Percentiles rank a stretch among this genome's conserved stretches.
These are phyloP conservation scores for Synanthedon vespiformis DNA, from an alignment of 2,888 invertebrate genomes.

Conservation along the genomic window DNA sequence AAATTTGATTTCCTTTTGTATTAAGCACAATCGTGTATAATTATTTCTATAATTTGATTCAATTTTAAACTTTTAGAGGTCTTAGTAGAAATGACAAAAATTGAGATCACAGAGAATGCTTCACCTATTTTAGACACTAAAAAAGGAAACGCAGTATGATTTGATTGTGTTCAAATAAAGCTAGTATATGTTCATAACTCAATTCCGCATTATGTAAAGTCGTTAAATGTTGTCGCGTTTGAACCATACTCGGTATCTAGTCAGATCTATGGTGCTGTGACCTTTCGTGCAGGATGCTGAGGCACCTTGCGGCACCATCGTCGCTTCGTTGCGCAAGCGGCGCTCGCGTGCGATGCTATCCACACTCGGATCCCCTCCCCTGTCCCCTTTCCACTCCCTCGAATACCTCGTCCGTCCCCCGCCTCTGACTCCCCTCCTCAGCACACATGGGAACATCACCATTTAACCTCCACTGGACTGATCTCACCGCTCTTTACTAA, in stretches of 20 bases:
- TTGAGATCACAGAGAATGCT: no score
- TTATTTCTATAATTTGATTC: no score
- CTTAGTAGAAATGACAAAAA: no score
- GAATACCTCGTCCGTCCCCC: background rate
- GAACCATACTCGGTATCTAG: background rate
- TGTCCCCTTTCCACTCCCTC: slow-evolving; percentile 8
- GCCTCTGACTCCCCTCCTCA: slow-evolving; percentile 2
- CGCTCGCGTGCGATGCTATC: slow-evolving; percentile 35
- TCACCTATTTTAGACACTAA: background rate
- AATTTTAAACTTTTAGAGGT: no score
- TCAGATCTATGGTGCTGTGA: slow-evolving; percentile 16
- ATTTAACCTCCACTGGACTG: slow-evolving; percentile 4
- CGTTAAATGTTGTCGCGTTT: no score
- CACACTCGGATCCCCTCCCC: slow-evolving; percentile 24
- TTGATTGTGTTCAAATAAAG: background rate
- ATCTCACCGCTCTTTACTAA: slow-evolving; percentile 15
- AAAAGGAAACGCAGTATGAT: background rate
- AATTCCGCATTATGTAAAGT: no score
- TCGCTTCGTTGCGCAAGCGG: slow-evolving; percentile 15
- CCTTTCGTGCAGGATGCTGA: slow-evolving; percentile 54
- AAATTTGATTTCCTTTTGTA: no score
- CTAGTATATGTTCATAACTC: no score
- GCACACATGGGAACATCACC: slow-evolving; percentile 28
- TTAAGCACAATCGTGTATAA: no score
- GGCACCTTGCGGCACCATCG: slow-evolving; percentile 31